Conservation (phyloP, 2,888 invertebrate species). For the Drosophila pseudotakahashii region DNA sequence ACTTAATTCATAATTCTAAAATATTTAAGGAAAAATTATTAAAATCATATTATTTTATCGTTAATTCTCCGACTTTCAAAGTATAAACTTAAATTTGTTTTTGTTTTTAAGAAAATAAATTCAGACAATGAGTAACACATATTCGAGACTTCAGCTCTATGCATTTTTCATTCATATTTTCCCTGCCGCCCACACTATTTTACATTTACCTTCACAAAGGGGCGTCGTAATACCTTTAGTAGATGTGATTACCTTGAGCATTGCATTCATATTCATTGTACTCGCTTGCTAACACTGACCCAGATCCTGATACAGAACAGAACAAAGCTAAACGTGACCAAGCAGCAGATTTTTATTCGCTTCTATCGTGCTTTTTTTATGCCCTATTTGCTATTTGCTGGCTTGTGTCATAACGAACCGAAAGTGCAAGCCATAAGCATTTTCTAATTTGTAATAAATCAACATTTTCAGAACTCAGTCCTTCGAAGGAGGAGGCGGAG, state of each 20-base stretch:
- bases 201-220: background rate
- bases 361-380: constrained; percentile 6
- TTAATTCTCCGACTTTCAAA: no score
- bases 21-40: no score
- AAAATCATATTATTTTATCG: no score
- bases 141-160: background rate
- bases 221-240: constrained; percentile 17
- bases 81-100: no score
- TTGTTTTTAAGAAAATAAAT: no score
- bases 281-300: constrained; percentile 58
- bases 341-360: constrained; percentile 51
- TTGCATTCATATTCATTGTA: constrained; percentile 52
- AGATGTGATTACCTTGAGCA: constrained; percentile 42
- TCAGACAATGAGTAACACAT: background rate
- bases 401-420: constrained; percentile 52
- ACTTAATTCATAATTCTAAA: no score
- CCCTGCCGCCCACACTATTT: background rate
- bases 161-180: background rate
- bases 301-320: constrained; percentile 49
- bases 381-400: constrained; percentile 48
- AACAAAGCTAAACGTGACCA: constrained; percentile 59
- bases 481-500: background rate
- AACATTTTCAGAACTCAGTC: constrained; percentile 40
- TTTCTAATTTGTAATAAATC: constrained; percentile 64
- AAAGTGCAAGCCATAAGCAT: constrained; percentile 52